phyloP scores from a whole-genome alignment of 1,140 invertebrate species.

The Zaprionus camerounensis region DNA sequence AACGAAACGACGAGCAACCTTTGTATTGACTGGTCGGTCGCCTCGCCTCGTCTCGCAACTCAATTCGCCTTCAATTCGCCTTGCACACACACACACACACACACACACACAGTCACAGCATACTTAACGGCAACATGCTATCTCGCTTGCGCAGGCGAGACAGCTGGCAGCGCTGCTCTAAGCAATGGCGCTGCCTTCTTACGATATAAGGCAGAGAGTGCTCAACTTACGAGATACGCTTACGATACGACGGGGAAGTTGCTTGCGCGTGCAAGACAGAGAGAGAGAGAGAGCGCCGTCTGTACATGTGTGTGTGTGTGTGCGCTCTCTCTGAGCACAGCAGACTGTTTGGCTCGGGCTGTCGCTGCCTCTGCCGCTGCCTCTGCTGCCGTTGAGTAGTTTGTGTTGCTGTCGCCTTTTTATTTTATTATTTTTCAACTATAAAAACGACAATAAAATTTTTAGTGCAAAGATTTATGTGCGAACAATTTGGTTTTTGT shows the following conservation, averaged over 20 bases:
- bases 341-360: constrained; percentile 74
- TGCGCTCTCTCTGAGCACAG: constrained; percentile 29
- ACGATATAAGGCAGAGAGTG: constrained; percentile 72
- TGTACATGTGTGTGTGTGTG: neutral
- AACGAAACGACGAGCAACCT: constrained; percentile 24
- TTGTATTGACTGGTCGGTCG: constrained; percentile 45
- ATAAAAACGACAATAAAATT: constrained; percentile 83
- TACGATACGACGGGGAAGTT: constrained; percentile 61
- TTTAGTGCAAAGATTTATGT: constrained; percentile 83
- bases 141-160: constrained; percentile 53
- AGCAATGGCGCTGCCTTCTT: constrained; percentile 78
- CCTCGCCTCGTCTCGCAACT: constrained; percentile 39
- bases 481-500: constrained; percentile 73
- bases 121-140: constrained; percentile 30
- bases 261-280: neutral
- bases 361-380: neutral
- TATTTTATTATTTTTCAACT: constrained; percentile 71
- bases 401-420: constrained; percentile 37
- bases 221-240: constrained; percentile 73
- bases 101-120: neutral
- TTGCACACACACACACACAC: constrained; percentile 26
- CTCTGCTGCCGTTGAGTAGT: constrained; percentile 28
- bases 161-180: constrained; percentile 38
- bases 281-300: neutral
- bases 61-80: constrained; percentile 70